Percentiles rank a stretch among this genome's conserved stretches.
These are phyloP conservation scores for Calidris pugnax DNA, from an alignment of 2,113 vertebrate species.

Conservation along the genomic window DNA sequence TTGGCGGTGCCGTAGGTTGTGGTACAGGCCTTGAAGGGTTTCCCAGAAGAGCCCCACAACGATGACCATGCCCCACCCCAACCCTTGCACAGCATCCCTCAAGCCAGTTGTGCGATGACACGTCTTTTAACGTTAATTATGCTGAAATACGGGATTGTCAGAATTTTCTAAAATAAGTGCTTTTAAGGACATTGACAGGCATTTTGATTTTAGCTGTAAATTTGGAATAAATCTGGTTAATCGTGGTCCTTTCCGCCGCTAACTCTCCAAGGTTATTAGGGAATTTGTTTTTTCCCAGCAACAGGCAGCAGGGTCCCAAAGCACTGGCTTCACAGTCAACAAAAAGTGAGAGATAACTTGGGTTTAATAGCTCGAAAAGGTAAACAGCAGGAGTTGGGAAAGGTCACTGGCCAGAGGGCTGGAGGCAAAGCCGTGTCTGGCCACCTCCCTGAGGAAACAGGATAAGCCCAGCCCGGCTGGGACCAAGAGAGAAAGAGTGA, in stretches of 20 bases:
- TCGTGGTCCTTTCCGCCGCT: neutral
- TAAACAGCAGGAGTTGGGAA: neutral
- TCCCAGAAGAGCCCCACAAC: neutral
- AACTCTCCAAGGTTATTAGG: neutral
- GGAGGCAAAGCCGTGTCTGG: neutral
- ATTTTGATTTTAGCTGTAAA: neutral
- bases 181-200: neutral
- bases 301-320: neutral
- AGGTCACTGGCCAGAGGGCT: neutral
- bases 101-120: neutral
- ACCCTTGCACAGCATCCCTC: neutral
- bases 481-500: neutral
- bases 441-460: neutral
- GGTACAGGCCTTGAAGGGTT: accelerated
- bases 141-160: neutral
- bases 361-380: neutral
- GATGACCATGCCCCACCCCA: neutral
- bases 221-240: neutral
- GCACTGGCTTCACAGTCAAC: neutral
- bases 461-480: neutral
- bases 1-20: neutral
- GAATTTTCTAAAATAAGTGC: neutral
- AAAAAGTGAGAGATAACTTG: neutral
- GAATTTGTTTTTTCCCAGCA: neutral
- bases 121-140: neutral